These are phyloP conservation scores for Neomonachus schauinslandi DNA, from an alignment of 2,113 vertebrate genomes.

Conservation along the genomic window DNA sequence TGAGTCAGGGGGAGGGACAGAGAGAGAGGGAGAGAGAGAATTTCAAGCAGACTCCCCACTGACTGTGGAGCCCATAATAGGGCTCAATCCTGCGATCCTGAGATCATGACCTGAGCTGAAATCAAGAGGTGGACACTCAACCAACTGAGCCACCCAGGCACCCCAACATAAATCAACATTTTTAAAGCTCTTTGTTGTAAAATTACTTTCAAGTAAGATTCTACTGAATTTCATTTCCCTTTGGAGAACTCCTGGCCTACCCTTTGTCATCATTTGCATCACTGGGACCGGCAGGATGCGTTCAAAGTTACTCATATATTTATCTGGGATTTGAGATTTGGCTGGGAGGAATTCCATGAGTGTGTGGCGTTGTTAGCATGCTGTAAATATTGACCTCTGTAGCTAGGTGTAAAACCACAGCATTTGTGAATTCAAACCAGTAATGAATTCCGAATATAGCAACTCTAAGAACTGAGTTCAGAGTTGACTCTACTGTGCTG, in stretches of 20 bases:
- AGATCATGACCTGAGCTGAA: neutral
- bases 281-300: neutral
- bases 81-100: neutral
- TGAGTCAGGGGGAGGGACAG: neutral
- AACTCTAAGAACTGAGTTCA: neutral
- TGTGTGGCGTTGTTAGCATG: neutral
- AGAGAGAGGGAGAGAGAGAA: neutral
- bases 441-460: conserved; percentile 33
- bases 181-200: neutral
- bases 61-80: neutral
- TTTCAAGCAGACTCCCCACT: neutral
- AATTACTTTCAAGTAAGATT: conserved; percentile 13
- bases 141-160: neutral
- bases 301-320: neutral
- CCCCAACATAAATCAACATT: neutral
- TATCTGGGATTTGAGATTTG: neutral
- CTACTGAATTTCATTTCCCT: neutral
- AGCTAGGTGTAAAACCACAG: conserved; percentile 64
- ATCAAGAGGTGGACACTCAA: neutral
- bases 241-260: neutral
- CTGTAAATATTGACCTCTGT: conserved; percentile 56
- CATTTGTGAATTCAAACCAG: conserved; percentile 57
- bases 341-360: neutral
- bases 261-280: neutral
- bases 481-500: neutral